phyloP scores from a whole-genome alignment of 2,888 invertebrate genomes.

The Synergus japonicus region DNA sequence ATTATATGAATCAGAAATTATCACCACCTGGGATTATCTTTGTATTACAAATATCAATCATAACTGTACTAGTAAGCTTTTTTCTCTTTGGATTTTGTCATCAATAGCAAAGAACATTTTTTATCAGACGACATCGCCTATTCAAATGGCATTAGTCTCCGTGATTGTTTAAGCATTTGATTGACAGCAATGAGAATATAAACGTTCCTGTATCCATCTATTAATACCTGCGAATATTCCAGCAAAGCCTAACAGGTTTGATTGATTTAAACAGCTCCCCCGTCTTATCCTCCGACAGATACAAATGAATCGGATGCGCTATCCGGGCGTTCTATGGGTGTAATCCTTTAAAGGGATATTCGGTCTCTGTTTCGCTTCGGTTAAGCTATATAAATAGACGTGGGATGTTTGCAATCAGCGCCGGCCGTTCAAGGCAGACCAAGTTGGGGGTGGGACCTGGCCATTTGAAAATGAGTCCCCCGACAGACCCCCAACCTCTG shows the following conservation, averaged over 20 bases:
- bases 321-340: slow-evolving; percentile 65
- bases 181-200: slow-evolving; percentile 44
- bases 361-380: slow-evolving; percentile 73
- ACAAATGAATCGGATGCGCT: slow-evolving; percentile 74
- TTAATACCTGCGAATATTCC: slow-evolving; percentile 70
- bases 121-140: neutral
- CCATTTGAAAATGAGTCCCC: slow-evolving; percentile 54
- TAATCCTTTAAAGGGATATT: slow-evolving; percentile 77
- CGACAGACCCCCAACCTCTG: slow-evolving; percentile 4
- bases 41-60: neutral
- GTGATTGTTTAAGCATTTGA: slow-evolving; percentile 21
- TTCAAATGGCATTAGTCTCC: neutral
- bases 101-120: slow-evolving; percentile 20
- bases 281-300: slow-evolving; percentile 71
- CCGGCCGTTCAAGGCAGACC: slow-evolving; percentile 53
- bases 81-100: neutral
- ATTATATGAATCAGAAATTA: neutral
- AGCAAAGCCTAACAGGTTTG: slow-evolving; percentile 68
- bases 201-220: slow-evolving; percentile 52
- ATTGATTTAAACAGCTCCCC: slow-evolving; percentile 72
- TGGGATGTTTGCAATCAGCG: slow-evolving; percentile 74
- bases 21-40: neutral
- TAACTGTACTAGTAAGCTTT: neutral
- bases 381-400: slow-evolving; percentile 76
- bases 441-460: slow-evolving; percentile 45